Percentiles rank a stretch among this genome's conserved stretches.
phyloP scores from a whole-genome alignment of 2,888 invertebrate species.

The Pherbina coryleti region DNA sequence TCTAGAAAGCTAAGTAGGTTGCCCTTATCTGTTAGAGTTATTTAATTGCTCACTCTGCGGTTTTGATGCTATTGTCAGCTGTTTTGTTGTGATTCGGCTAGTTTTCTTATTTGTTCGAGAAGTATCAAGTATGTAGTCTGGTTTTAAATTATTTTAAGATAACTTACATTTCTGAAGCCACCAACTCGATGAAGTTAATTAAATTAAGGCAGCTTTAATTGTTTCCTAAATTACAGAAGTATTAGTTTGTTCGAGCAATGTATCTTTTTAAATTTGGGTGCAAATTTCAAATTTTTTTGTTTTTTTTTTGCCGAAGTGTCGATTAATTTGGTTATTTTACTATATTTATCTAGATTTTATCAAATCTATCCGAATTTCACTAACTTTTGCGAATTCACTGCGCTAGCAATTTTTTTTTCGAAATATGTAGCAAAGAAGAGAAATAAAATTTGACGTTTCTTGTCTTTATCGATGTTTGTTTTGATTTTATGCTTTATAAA shows the following conservation, averaged over 20 bases:
- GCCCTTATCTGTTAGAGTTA: neutral
- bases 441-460: slow-evolving; percentile 5
- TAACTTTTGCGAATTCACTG: slow-evolving; percentile 43
- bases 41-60: neutral
- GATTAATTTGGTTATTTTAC: too few species aligned
- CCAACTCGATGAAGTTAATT: neutral
- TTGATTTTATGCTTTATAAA: neutral
- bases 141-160: neutral
- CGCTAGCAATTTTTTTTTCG: neutral
- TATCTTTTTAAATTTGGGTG: too few species aligned
- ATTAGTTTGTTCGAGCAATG: too few species aligned
- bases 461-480: neutral
- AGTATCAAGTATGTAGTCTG: neutral
- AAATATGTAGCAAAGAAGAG: neutral
- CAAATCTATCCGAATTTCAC: neutral
- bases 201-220: too few species aligned
- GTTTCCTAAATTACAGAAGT: too few species aligned
- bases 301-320: too few species aligned
- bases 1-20: neutral
- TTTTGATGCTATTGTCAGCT: neutral
- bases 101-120: neutral
- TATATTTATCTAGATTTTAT: too few species aligned
- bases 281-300: too few species aligned
- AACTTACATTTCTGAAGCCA: neutral
- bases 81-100: neutral